Evolutionary conservation across 2,113 vertebrate species (phyloP).

Genomic region (Gopherus flavomarginatus): DNA sequence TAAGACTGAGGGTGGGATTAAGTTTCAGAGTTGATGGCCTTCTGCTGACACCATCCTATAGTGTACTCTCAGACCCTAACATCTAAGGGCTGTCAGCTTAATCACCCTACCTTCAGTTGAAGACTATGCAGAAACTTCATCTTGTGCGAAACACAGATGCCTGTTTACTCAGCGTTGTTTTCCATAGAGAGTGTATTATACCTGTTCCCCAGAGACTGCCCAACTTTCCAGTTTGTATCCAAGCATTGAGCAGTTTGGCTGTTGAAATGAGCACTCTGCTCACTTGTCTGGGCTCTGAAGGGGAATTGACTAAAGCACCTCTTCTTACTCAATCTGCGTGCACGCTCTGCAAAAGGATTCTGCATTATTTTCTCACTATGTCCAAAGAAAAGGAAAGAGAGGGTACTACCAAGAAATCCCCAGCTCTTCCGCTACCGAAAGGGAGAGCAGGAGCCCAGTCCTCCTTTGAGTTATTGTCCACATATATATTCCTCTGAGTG

Average conservation of each 20-base stretch:
- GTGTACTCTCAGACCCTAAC: neutral
- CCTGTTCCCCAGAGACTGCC: neutral
- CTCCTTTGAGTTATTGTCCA: neutral
- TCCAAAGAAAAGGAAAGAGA: neutral
- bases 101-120: neutral
- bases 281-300: neutral
- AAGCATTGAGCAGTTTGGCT: neutral
- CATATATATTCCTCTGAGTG: neutral
- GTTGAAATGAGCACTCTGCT: neutral
- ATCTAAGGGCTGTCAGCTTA: neutral
- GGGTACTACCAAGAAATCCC: neutral
- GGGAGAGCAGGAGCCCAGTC: neutral
- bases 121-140: neutral
- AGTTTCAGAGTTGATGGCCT: neutral
- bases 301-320: rapidly evolving
- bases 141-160: rapidly evolving
- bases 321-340: neutral
- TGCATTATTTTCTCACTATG: neutral
- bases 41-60: neutral
- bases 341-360: neutral
- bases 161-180: neutral
- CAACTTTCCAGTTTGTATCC: neutral
- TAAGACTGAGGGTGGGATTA: neutral
- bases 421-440: neutral
- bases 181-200: rapidly evolving